phyloP scores from a whole-genome alignment of 2,113 vertebrate genomes.

The Gracilinanus agilis region DNA sequence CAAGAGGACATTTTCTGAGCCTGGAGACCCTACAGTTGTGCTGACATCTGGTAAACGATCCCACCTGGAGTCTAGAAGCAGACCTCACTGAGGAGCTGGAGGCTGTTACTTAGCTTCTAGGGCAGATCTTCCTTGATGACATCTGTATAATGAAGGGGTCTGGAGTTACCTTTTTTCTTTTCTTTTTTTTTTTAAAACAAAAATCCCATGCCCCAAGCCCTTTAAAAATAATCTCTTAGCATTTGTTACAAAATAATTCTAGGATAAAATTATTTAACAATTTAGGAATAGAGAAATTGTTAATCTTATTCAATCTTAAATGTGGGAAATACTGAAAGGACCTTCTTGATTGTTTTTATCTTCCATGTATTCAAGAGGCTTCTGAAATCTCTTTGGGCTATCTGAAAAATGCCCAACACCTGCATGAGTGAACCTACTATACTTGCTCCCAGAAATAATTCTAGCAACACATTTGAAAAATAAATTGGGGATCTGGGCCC shows the following conservation, averaged over 20 bases:
- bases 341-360: not conserved
- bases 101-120: accelerated
- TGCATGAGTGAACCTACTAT: accelerated
- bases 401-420: not conserved
- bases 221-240: not conserved
- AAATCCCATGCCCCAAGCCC: not conserved
- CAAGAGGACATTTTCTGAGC: conserved; percentile 90
- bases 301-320: accelerated
- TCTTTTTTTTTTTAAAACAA: not conserved
- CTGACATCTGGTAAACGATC: conserved; percentile 88
- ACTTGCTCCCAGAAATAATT: not conserved
- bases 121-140: not conserved
- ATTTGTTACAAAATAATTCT: not conserved
- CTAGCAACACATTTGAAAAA: accelerated
- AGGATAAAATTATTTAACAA: not conserved
- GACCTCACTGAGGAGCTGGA: conserved; percentile 88
- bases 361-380: not conserved
- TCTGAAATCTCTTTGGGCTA: not conserved
- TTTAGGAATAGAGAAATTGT: not conserved
- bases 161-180: not conserved
- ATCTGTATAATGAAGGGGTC: not conserved
- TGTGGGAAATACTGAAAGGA: accelerated
- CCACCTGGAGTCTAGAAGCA: conserved; percentile 95
- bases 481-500: accelerated
- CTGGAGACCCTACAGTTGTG: conserved; percentile 78